Conservation (phyloP, 2,888 invertebrate genomes). For the Nemotelus pantherinus region DNA sequence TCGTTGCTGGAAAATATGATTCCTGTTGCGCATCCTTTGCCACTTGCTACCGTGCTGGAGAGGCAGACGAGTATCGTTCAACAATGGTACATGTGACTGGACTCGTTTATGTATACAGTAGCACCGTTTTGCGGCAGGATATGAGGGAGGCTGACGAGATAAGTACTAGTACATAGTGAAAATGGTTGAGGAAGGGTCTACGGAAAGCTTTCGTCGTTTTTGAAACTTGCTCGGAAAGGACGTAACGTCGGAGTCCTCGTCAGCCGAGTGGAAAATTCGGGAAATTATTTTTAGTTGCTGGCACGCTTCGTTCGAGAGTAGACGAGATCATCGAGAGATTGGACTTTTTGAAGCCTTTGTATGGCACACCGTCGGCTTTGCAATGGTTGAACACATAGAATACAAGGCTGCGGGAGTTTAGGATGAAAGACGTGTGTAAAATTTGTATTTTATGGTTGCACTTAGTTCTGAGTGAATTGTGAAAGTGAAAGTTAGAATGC, state of each 20-base stretch:
- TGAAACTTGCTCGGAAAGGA: not conserved
- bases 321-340: not conserved
- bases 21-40: conserved; percentile 50
- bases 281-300: conserved; percentile 49
- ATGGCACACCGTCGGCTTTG: not conserved
- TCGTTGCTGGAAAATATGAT: conserved; percentile 35
- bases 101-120: conserved; percentile 4
- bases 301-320: conserved; percentile 46
- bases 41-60: not conserved
- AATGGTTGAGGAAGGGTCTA: not conserved
- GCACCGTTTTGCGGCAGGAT: conserved; percentile 1
- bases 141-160: not conserved
- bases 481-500: conserved; percentile 26
- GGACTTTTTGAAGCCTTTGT: not conserved
- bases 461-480: not conserved
- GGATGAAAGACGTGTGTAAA: not conserved
- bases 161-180: no score
- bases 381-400: not conserved
- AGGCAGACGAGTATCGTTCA: not conserved
- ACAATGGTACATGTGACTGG: conserved; percentile 18
- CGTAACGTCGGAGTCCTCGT: not conserved
- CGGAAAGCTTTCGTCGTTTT: conserved; percentile 7
- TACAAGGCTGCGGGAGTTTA: not conserved
- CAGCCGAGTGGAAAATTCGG: conserved; percentile 24
- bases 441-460: conserved; percentile 8